Percentiles rank a stretch among this genome's conserved stretches.
These are phyloP conservation scores for Prosopocoilus inquinatus DNA, from an alignment of 2,888 invertebrate species.

Conservation along the genomic window DNA sequence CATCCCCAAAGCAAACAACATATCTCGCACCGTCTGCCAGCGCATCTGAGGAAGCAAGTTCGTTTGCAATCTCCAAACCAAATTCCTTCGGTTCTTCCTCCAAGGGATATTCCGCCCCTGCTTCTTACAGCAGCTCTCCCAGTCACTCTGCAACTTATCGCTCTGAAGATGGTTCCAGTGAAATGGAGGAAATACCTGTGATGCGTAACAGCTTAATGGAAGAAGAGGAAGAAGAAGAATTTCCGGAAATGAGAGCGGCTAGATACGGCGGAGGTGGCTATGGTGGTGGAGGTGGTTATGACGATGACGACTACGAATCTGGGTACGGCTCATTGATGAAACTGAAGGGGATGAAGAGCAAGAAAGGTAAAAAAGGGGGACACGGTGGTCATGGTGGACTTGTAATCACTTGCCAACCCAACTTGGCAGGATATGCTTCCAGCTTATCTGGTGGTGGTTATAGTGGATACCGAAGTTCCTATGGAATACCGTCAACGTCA, in stretches of 20 bases:
- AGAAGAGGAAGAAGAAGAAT: constrained; percentile 23
- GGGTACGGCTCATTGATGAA: constrained; percentile 17
- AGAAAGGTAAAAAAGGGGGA: constrained; percentile 24
- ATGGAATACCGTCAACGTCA: constrained; percentile 10
- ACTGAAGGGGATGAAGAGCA: constrained; percentile 17
- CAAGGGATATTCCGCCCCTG: constrained; percentile 2
- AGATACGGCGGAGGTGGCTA: constrained; percentile 23
- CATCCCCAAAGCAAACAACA: constrained; percentile 5
- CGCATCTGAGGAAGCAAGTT: not conserved
- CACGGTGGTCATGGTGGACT: constrained; percentile 41
- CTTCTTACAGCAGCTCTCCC: constrained; percentile 1
- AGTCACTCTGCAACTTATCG: constrained; percentile 16
- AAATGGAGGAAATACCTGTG: constrained; percentile 14
- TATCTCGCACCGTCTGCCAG: constrained; percentile 3
- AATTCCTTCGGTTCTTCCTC: too few relatives aligned
- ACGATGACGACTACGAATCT: constrained; percentile 14
- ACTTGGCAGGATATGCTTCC: constrained; percentile 46
- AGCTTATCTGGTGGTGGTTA: constrained; percentile 22
- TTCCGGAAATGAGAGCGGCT: constrained; percentile 23
- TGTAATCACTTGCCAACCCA: constrained; percentile 50
- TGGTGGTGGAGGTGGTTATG: constrained; percentile 16
- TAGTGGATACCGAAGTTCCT: constrained; percentile 22
- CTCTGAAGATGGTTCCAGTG: constrained; percentile 13
- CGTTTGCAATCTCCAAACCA: not conserved
- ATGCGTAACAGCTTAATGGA: constrained; percentile 22